A percentile compares a stretch with the other conserved stretches of the same genome.
Evolutionary conservation across 35 echinoderm and acorn worm genomes (phyloP).

Genomic region (Acanthaster planci): DNA sequence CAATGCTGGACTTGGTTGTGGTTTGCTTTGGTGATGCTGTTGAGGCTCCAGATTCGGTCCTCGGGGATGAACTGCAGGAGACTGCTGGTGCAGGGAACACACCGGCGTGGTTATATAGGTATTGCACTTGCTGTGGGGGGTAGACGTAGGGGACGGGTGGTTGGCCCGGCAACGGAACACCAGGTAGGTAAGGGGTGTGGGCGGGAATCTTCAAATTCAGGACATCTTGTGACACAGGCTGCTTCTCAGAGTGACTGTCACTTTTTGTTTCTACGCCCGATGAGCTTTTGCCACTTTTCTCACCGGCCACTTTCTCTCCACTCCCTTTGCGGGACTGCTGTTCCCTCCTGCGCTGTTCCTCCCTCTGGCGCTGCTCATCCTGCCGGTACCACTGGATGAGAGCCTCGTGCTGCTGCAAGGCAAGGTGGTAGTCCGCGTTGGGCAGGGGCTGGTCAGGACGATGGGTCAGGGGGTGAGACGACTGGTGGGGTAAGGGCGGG

Average conservation of each 20-base stretch:
- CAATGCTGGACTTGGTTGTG: neutral
- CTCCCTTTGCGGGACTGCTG: constrained; percentile 35
- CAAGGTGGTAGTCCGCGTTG: constrained; percentile 61
- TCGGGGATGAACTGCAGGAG: constrained; percentile 14
- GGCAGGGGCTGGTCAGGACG: constrained; percentile 43
- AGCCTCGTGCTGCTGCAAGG: constrained; percentile 80
- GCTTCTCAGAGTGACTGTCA: constrained; percentile 5
- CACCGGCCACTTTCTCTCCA: constrained; percentile 24
- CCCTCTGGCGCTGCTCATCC: constrained; percentile 62
- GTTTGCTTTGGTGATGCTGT: constrained; percentile 6
- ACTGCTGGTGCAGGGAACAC: constrained; percentile 15
- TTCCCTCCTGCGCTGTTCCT: constrained; percentile 38
- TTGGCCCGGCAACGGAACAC: constrained; percentile 8
- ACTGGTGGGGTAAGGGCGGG: constrained; percentile 54
- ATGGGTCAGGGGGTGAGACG: constrained; percentile 44
- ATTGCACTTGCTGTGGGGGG: constrained; percentile 43
- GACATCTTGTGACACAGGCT: neutral
- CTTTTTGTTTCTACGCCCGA: neutral
- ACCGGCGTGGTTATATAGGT: constrained; percentile 29
- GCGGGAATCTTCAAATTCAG: constrained; percentile 5
- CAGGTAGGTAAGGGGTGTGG: neutral
- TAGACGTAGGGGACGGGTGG: constrained; percentile 23
- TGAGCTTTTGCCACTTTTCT: constrained; percentile 22
- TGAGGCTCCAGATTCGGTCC: constrained; percentile 5
- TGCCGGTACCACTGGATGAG: constrained; percentile 56